Conservation (phyloP, 1,140 invertebrate species). For the Platyscapa corneri region DNA sequence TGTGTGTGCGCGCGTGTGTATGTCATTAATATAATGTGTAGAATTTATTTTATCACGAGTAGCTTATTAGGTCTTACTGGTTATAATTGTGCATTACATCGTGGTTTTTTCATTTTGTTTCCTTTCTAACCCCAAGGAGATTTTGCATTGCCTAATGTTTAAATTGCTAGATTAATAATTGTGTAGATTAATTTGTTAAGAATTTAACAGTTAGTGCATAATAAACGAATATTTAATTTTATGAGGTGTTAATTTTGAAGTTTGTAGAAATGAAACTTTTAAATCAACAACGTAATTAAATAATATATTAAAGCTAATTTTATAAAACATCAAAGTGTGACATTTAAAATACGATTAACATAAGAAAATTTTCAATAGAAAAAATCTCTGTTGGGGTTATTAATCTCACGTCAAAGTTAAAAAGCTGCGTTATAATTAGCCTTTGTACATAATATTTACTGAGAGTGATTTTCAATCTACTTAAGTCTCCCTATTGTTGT, state of each 20-base stretch:
- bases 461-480: slow-evolving; percentile 70
- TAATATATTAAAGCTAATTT: not conserved
- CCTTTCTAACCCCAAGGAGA: not conserved
- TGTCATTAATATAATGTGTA: slow-evolving; percentile 26
- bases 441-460: slow-evolving; percentile 57
- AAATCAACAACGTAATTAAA: slow-evolving; percentile 22
- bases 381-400: slow-evolving; percentile 11
- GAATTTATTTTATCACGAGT: slow-evolving; percentile 41
- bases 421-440: slow-evolving; percentile 52
- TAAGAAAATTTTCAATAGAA: not conserved
- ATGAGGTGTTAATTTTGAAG: slow-evolving; percentile 55
- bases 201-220: slow-evolving; percentile 8
- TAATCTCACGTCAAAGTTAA: slow-evolving; percentile 1
- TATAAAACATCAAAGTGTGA: slow-evolving; percentile 15
- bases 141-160: slow-evolving; percentile 1
- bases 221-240: not conserved
- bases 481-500: slow-evolving; percentile 59
- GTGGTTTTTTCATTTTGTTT: slow-evolving; percentile 24
- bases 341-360: not conserved
- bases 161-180: not conserved
- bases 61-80: slow-evolving; percentile 28
- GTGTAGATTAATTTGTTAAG: not conserved
- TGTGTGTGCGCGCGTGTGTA: not conserved
- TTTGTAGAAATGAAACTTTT: slow-evolving; percentile 52
- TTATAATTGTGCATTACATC: slow-evolving; percentile 15